Base-by-base conservation (phyloP, 2,797 vertebrate species). In the Pipistrellus pipistrellus region DNA sequence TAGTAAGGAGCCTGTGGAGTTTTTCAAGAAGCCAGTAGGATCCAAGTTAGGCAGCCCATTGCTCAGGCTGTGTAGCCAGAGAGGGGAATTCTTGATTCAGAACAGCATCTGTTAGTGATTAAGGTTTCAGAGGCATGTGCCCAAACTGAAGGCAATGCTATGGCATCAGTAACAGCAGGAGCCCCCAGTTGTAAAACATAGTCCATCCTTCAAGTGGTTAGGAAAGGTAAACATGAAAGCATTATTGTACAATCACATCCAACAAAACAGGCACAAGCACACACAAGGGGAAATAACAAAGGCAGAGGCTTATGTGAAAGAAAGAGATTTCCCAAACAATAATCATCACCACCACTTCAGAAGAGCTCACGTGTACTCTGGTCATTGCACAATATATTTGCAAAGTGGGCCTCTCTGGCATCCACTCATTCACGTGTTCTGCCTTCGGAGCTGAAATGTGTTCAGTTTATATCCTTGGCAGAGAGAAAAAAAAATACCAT, bases 21-120 rank as follows among this genome's bases (percentile, higher is more conserved):
- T 96, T 97, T 95, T 97, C 95, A 97, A 95, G 96, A 96, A 89
- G 93, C 75, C 71, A 11, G 68, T 23, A 88, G 73, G 88, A 93
- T 97, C 96, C 97, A 97, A 96, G 94, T 95, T 81, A 96, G 93
- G 97, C 97, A 97, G 96, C 97, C 97, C 96, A 94, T 96, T 96
- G 97, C 97, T 97, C 96, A 96, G 97, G 72, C 90, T 41, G 88
- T 94, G 93, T 73, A 93, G 96, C 91, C 95, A 96, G 90, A 81
- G 68, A 94, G 68, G 88, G 95, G 90, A 97, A 96, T 95, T 90
- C 96, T 96, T 96, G 78, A 96, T 95, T 90, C 95, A 86, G 85
- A 90, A 48, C 85, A 84, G 92, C 97, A 97, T 97, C 96, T 97
- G 97, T 92, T 97, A 96, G 93, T 85, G 93, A 97, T 97, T 97